Conservation (phyloP, 2,113 vertebrate genomes). For the Oryzias melastigma region DNA sequence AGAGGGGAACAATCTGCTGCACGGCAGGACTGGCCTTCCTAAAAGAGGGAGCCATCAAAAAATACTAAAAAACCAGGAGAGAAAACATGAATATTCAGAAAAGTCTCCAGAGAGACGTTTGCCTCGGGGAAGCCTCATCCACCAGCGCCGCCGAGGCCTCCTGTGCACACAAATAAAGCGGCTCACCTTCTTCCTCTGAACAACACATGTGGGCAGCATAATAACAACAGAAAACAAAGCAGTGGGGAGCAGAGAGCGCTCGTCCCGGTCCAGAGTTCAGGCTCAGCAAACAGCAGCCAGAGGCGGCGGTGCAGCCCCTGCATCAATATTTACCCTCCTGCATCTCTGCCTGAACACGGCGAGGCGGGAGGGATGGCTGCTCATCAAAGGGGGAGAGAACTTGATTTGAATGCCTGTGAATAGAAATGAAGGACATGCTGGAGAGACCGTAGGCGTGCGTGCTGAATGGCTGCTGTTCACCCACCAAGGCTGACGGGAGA, state of each 20-base stretch:
- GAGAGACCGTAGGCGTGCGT: background rate
- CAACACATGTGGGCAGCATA: conserved; percentile 35
- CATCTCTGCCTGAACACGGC: conserved; percentile 20
- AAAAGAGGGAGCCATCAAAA: too few species aligned
- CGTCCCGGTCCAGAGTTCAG: conserved; percentile 61
- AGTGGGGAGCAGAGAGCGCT: conserved; percentile 29
- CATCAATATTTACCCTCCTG: conserved; percentile 54
- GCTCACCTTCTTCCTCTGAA: conserved; percentile 1
- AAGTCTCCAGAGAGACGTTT: background rate
- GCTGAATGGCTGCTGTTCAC: background rate
- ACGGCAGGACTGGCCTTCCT: background rate
- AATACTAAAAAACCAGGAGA: too few species aligned
- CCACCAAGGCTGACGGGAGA: conserved; percentile 11
- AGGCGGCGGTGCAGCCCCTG: conserved; percentile 21
- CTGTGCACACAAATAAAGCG: conserved; percentile 13
- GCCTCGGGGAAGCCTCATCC: conserved; percentile 7
- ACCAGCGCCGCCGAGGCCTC: background rate
- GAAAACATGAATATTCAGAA: background rate
- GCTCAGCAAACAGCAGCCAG: conserved; percentile 43
- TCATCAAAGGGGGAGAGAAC: conserved; percentile 5
- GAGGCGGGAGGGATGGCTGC: conserved; percentile 7
- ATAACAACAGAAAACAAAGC: conserved; percentile 9
- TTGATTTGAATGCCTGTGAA: conserved; percentile 11
- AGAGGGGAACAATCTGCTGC: conserved; percentile 31
- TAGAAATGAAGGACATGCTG: conserved; percentile 9